These are phyloP conservation scores for Reticulitermes speratus DNA, from an alignment of 1,140 invertebrate species.

Conservation along the genomic window DNA sequence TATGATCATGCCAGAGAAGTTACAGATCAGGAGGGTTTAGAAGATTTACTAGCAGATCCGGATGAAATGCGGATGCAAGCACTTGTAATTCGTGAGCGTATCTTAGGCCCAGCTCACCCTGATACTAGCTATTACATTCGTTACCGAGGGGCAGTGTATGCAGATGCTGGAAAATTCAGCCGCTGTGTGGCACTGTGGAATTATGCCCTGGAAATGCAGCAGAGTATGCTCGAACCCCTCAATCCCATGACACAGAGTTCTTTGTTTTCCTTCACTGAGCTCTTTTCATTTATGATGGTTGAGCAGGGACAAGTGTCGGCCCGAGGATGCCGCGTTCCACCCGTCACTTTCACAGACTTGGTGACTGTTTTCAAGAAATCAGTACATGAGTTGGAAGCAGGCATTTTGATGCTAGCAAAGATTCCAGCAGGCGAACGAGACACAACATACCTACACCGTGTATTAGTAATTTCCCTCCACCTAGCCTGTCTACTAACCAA, in stretches of 20 bases:
- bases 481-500: slow-evolving; percentile 72
- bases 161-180: slow-evolving; percentile 89
- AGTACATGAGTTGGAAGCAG: slow-evolving; percentile 42
- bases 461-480: slow-evolving; percentile 83
- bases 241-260: slow-evolving; percentile 93
- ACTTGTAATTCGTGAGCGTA: slow-evolving; percentile 87
- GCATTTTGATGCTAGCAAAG: slow-evolving; percentile 53
- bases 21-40: slow-evolving; percentile 70
- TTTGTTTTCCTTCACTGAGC: slow-evolving; percentile 89
- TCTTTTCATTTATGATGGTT: slow-evolving; percentile 92
- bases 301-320: slow-evolving; percentile 67
- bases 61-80: slow-evolving; percentile 97
- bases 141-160: slow-evolving; percentile 90
- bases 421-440: slow-evolving; percentile 65
- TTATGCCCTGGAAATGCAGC: slow-evolving; percentile 96
- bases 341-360: slow-evolving; percentile 76
- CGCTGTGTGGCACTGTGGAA: slow-evolving; percentile 93
- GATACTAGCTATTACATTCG: slow-evolving; percentile 96
- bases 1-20: slow-evolving; percentile 88
- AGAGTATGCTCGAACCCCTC: slow-evolving; percentile 86
- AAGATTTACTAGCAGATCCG: slow-evolving; percentile 86
- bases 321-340: slow-evolving; percentile 71
- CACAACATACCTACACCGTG: slow-evolving; percentile 73
- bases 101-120: slow-evolving; percentile 89
- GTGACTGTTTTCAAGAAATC: slow-evolving; percentile 49